Evolutionary conservation across 1,140 invertebrate genomes (phyloP), one percentile per base, ranked within the genome.

Genomic region (Tribolium castaneum): DNA sequence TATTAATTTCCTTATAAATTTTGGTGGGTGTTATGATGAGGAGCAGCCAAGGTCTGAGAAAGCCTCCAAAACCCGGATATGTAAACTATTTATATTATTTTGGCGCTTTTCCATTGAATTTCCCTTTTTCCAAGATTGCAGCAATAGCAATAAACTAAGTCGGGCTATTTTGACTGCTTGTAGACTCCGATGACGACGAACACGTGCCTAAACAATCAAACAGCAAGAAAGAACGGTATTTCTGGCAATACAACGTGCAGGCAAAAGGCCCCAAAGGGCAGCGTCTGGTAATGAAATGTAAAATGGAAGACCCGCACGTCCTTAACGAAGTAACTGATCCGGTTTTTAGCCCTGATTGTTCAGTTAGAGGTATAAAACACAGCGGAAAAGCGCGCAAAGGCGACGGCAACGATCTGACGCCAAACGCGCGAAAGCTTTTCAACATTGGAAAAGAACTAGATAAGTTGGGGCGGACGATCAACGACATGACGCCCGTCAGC

Each of bases 241-340:
- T 99, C 87, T 99, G 98, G 98, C 98, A 99, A 86, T 99, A 99
- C 85, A 99, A 99, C 88, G 95, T 98, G 3, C 98, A 99, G 88
- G 96, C 97, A 0, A 99, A 99, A 89, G 98, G 98, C 1, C 97
- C 98, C 2, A 99, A 99, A 88, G 96, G 97, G 52, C 95, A 96
- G 83, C 89, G 95, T 81, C 87, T 97, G 35, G 92, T 95, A 16
- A 90, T 96, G 77, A 92, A 94, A 85, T 92, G 94, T 3, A 93
- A 96, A 83, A 91, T 93, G 14, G 93, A 95, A 84, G 96, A 99
- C 90, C 97, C 97, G n/a, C 97, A 99, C 88, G 91, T 95, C 12
- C 88, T 98, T 45, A 94, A 96, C 84, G 92, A 94, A 84, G 92
- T 95, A 6, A 96, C 94, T 25, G 97, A 98, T 90, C 97, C 97